Base-by-base conservation (phyloP, 2,888 invertebrate genomes). In the Pollenia angustigena region DNA sequence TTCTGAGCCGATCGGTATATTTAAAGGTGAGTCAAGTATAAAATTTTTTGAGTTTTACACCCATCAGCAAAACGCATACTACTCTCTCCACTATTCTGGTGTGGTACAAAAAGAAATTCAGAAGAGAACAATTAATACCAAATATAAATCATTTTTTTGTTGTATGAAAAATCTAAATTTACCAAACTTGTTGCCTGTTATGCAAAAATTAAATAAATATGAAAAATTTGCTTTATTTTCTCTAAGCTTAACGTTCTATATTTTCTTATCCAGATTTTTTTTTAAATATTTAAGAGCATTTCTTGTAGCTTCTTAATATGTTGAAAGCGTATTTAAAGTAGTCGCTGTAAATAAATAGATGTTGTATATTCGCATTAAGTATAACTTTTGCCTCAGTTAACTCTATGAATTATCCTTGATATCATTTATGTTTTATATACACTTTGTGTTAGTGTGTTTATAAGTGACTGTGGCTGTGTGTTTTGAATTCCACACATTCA, bases 361-460 rank as follows among this genome's bases (percentile, higher is more conserved):
- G 40, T 64, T 66, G 18, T 71, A 16, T 50, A 14, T 52, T 58
- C 58, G 12, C 58, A 12, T 81, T 62, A 76, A 44, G 69, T 54
- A 76, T 76, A 76, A 68, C 58, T 84, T 23, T 85, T 60, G 23
- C 76, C 66, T 71, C 71, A 76, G 71, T 76, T 79, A 64, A 79
- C 54, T 76, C 54, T 58, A 44, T 78, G 60, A 76, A 83, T 87
- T 84, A 87, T 83, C 80, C 86, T 87, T 84, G 86, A 72, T 86
- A 86, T 83, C 64, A 80, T 81, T 79, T 76, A 76, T 83, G 44
- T 71, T 83, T 66, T 64, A 80, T 58, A 60, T 60, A 64, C 58
- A 75, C 18, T 66, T 18, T 52, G 10, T 54, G 46, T 46, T 32
- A 32, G 32, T 32, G 10, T 18, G 12, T 23, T 23, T 23, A 2